Base-by-base conservation (phyloP, 2,797 vertebrate species). In the Sebastes taczanowskii region DNA sequence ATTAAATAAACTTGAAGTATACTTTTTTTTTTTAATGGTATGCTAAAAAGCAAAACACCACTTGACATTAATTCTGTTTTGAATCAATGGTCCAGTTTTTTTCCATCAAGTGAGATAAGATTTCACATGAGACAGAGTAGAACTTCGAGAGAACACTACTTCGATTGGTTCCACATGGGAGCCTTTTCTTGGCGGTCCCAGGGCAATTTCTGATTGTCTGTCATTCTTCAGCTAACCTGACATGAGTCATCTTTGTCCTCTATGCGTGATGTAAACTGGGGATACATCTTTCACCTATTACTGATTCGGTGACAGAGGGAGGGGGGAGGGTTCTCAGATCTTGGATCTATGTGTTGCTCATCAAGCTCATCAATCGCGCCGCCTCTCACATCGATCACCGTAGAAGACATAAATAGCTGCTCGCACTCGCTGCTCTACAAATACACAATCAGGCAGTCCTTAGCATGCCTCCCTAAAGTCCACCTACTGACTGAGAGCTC, bases 321-420 rank as follows among this genome's bases (percentile, higher is more conserved):
- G 20, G 49, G 18, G 49, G 49, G 7, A 16, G 9, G 49, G 20
- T n/a, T 64, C 18, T 35, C 68, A 81, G 78, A 82, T 78, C 74
- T 78, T 55, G 18, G 63, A 68, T 76, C 80, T 53, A 38, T 52
- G 52, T 76, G 69, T 71, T 77, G 82, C 77, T 91, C 88, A 84
- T 84, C 81, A 80, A 81, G 58, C 52, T 55, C 13, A 58, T 77
- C 29, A 60, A 38, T 77, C 27, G 7, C 65, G 7, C 63, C 30
- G 62, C 59, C 42, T 84, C 77, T 80, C 65, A 16, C 69, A 88
- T 84, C 80, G 84, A 92, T 88, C 77, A 66, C 52, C 4, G 49
- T 8, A 20, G 71, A 20, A 23, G 78, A 84, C 82, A 75, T 82
- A 91, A 92, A 91, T 67, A 91, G 84, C 76, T 77, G 78, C 77